Conservation (phyloP, 23 tunicate genomes). For the Aplidium turbinatum region DNA sequence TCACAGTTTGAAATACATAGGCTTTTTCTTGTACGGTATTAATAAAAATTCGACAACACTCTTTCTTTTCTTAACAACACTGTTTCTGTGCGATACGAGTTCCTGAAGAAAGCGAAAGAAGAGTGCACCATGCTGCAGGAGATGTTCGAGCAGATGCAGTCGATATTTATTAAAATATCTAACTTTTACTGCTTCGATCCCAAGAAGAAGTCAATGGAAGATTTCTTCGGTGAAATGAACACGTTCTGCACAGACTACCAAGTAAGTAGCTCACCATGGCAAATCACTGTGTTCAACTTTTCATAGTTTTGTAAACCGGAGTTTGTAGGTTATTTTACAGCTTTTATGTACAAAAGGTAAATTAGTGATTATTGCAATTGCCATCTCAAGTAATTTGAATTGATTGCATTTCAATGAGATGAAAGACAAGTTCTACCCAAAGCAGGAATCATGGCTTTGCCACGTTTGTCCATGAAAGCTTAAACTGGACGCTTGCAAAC, state of each 20-base stretch:
- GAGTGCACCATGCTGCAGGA: conserved; percentile 46
- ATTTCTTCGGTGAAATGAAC: conserved; percentile 68
- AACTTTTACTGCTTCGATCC: conserved; percentile 52
- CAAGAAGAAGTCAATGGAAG: conserved; percentile 78
- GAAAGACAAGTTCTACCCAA: no score
- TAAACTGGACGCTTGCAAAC: no score
- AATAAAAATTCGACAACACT: no score
- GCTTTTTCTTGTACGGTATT: no score
- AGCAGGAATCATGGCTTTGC: no score
- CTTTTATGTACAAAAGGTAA: not conserved
- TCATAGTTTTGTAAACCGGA: not conserved
- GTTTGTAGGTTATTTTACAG: conserved; percentile 3
- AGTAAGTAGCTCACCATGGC: conserved; percentile 46
- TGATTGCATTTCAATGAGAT: no score
- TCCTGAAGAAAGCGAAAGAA: conserved; percentile 56
- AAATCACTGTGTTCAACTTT: not conserved
- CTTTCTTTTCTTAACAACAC: no score
- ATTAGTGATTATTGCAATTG: no score
- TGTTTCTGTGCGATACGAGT: no score
- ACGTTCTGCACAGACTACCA: conserved; percentile 64
- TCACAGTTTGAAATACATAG: no score
- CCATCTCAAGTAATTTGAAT: no score
- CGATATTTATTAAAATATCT: conserved; percentile 33
- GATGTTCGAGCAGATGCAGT: conserved; percentile 81
- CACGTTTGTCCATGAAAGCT: no score